Conservation (phyloP, 2,113 vertebrate species). For the Corythornis madagascariensis region DNA sequence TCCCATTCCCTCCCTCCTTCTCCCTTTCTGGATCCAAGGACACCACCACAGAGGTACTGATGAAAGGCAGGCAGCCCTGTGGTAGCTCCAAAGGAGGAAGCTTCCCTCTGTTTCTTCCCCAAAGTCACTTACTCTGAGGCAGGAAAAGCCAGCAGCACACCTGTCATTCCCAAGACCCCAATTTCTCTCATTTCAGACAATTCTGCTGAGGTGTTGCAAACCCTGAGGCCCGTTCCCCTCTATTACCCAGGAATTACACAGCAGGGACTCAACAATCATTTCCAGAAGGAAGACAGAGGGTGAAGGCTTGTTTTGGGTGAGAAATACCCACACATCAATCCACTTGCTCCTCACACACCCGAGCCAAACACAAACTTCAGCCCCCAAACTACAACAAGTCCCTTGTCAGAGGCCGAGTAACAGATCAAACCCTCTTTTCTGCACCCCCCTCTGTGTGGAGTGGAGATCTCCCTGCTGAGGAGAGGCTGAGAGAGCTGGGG, state of each 20-base stretch:
- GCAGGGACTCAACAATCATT: not conserved
- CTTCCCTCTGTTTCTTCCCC: not conserved
- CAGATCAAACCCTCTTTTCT: not conserved
- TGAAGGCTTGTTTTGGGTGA: not conserved
- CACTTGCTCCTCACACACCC: accelerated
- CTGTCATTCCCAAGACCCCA: not conserved
- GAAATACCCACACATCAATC: not conserved
- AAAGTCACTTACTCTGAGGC: not conserved
- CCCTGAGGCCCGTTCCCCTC: not conserved
- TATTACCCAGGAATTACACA: not conserved
- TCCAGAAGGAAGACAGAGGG: not conserved
- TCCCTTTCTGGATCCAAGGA: not conserved
- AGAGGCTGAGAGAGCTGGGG: too few species aligned
- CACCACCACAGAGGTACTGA: accelerated
- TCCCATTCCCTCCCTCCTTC: not conserved
- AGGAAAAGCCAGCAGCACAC: not conserved
- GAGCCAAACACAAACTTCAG: not conserved
- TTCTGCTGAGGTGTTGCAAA: not conserved
- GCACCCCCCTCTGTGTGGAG: accelerated
- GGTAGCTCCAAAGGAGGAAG: not conserved
- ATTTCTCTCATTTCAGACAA: not conserved
- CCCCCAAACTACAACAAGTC: not conserved
- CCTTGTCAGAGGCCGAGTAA: not conserved
- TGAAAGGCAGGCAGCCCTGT: not conserved
- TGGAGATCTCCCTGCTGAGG: too few species aligned